Evolutionary conservation across 2,888 invertebrate genomes (phyloP).

Genomic region (Clostera curtula): DNA sequence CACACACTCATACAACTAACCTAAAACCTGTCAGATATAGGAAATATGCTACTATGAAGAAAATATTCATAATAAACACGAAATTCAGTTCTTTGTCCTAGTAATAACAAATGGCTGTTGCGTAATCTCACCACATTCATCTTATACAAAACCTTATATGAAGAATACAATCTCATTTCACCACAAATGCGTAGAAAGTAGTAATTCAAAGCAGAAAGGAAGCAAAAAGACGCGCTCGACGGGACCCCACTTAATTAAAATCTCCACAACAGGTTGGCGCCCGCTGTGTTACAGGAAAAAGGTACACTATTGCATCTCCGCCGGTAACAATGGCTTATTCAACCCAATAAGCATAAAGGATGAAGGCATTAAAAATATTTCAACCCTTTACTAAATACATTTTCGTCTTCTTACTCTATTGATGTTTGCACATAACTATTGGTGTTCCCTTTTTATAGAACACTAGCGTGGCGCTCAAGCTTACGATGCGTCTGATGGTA

Average conservation of each 20-base stretch:
- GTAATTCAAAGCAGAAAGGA: slow-evolving; percentile 30
- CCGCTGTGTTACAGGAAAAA: slow-evolving; percentile 26
- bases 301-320: slow-evolving; percentile 15
- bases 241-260: slow-evolving; percentile 60
- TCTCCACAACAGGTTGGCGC: slow-evolving; percentile 64
- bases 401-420: too few relatives aligned
- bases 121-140: too few relatives aligned
- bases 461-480: too few relatives aligned
- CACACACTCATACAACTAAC: too few relatives aligned
- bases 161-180: slow-evolving; percentile 16
- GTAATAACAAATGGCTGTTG: too few relatives aligned
- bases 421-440: too few relatives aligned
- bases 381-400: slow-evolving; percentile 5
- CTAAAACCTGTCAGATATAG: too few relatives aligned
- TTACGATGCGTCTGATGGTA: too few relatives aligned
- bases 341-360: slow-evolving; percentile 9
- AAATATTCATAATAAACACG: too few relatives aligned
- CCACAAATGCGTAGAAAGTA: slow-evolving; percentile 28
- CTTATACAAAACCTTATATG: slow-evolving; percentile 13
- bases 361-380: background rate
- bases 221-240: slow-evolving; percentile 33
- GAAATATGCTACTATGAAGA: too few relatives aligned
- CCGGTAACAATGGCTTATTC: slow-evolving; percentile 16
- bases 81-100: too few relatives aligned
- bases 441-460: too few relatives aligned